Percentiles rank a stretch among this genome's conserved stretches.
These are phyloP conservation scores for Spea bombifrons DNA, from an alignment of 2,113 vertebrate species.

Conservation along the genomic window DNA sequence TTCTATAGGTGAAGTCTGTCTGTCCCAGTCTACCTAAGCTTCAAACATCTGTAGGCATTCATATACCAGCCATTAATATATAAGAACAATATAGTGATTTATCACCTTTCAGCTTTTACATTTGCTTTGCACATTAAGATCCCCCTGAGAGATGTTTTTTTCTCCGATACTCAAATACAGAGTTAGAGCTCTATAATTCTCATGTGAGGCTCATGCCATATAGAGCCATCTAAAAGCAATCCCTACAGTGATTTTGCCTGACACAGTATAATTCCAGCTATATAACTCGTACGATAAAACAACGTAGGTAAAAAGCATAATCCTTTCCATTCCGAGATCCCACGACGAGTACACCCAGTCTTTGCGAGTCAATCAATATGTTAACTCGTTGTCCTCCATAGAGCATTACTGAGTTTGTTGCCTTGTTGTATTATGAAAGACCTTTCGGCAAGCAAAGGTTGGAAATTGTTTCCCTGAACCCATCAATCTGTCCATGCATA, in stretches of 20 bases:
- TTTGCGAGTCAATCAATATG: background rate
- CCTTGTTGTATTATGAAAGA: background rate
- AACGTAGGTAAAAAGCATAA: background rate
- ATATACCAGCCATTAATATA: background rate
- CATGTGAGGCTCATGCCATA: background rate
- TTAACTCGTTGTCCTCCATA: background rate
- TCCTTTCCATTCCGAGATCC: background rate
- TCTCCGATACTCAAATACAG: background rate
- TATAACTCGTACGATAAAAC: background rate
- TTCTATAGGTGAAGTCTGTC: background rate
- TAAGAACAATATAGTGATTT: background rate
- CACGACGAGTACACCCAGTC: background rate
- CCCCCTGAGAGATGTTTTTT: background rate
- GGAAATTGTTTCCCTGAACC: conserved; percentile 56
- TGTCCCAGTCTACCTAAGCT: background rate
- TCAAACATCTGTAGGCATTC: background rate
- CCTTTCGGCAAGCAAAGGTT: background rate
- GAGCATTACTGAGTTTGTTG: background rate
- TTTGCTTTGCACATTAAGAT: background rate
- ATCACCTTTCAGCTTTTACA: conserved; percentile 1
- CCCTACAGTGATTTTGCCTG: background rate
- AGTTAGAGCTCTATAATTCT: background rate
- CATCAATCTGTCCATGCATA: conserved; percentile 49
- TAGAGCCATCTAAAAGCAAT: background rate
- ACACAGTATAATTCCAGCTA: conserved; percentile 2